Evolutionary conservation across 2,113 vertebrate genomes (phyloP).

Genomic region (Scophthalmus maximus): DNA sequence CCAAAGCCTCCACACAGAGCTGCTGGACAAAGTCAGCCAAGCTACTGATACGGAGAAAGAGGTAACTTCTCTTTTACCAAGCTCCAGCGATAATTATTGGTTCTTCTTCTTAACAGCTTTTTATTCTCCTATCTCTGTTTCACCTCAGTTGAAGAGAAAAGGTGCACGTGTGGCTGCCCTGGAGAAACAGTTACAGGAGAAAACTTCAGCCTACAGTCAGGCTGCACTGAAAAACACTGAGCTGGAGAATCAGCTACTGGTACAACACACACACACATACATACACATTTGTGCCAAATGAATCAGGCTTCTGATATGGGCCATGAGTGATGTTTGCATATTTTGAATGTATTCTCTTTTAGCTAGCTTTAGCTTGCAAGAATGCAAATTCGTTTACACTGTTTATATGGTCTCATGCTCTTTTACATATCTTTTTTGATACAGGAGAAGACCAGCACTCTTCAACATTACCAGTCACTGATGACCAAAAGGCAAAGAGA

Average conservation of each 20-base stretch:
- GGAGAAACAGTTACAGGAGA: conserved; percentile 94
- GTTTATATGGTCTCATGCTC: neutral
- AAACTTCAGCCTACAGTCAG: conserved; percentile 85
- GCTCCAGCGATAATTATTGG: neutral
- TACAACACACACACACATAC: conserved; percentile 54
- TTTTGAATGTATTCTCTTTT: neutral
- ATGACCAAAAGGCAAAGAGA: conserved; percentile 85
- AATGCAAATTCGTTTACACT: neutral
- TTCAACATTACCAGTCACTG: conserved; percentile 86
- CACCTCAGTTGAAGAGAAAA: conserved; percentile 88
- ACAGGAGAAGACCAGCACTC: conserved; percentile 84
- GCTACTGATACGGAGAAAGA: conserved; percentile 86
- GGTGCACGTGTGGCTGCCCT: conserved; percentile 84
- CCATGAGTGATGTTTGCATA: neutral
- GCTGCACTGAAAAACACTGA: conserved; percentile 85
- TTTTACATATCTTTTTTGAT: neutral
- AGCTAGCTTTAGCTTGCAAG: neutral
- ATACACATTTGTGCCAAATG: neutral
- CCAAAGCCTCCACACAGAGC: conserved; percentile 90
- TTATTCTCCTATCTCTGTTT: neutral
- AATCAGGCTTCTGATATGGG: neutral
- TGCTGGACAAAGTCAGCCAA: conserved; percentile 89
- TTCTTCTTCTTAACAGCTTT: neutral
- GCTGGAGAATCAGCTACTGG: conserved; percentile 88
- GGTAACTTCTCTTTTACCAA: conserved; percentile 61